A percentile compares a stretch with the other conserved stretches of the same genome.
Conservation (phyloP, 2,797 vertebrate species). For the Phalanger gymnotis region DNA sequence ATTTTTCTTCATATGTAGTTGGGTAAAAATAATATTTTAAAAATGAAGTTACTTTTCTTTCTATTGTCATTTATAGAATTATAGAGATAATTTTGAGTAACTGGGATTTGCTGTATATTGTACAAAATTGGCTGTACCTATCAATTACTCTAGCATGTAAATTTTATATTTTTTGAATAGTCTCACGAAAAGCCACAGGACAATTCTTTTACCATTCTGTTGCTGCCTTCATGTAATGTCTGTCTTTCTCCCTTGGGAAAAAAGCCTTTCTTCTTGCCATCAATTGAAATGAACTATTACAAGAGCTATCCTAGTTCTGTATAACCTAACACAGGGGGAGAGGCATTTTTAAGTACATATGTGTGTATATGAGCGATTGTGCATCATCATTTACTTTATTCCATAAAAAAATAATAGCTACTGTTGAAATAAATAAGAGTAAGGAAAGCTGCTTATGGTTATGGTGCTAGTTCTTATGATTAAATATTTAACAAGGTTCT, state of each 20-base stretch:
- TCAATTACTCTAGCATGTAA: not conserved
- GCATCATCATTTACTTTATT: slow-evolving; percentile 57
- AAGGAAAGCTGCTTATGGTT: slow-evolving; percentile 68
- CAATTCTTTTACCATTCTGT: not conserved
- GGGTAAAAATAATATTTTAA: too few relatives aligned
- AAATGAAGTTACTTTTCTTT: not conserved
- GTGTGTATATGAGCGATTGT: slow-evolving; percentile 52
- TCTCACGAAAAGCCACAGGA: not conserved
- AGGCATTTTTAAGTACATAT: slow-evolving; percentile 49
- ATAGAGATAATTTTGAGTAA: not conserved
- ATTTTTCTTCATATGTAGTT: too few relatives aligned
- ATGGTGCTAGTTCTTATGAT: slow-evolving; percentile 69
- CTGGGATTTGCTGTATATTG: not conserved
- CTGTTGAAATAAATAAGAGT: slow-evolving; percentile 74
- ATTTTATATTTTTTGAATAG: not conserved
- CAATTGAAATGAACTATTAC: not conserved
- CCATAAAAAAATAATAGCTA: slow-evolving; percentile 71
- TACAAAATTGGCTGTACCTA: not conserved
- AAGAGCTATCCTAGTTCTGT: not conserved
- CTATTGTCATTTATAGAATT: not conserved
- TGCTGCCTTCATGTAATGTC: not conserved
- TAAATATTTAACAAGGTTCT: slow-evolving; percentile 78
- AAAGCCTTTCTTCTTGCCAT: not conserved
- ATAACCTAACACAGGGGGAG: not conserved
- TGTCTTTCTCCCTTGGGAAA: not conserved